Evolutionary conservation across 2,113 vertebrate species (phyloP).

Genomic region (Phrynosoma platyrhinos): DNA sequence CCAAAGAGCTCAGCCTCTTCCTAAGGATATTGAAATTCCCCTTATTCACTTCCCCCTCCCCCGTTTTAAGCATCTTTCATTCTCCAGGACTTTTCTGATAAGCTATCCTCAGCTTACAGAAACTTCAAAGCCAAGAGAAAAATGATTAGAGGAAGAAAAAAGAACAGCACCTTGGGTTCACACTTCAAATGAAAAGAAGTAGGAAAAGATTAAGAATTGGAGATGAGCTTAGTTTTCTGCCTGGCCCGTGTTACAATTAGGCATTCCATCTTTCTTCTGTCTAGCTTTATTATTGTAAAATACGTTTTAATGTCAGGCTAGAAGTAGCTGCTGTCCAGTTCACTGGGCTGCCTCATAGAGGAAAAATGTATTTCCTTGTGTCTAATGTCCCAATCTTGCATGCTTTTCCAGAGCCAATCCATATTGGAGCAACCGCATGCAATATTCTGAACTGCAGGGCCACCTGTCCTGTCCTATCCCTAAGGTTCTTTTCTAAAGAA

Average conservation of each 20-base stretch:
- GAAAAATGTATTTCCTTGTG: too few relatives aligned
- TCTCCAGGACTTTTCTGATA: conserved; percentile 64
- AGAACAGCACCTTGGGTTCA: conserved; percentile 58
- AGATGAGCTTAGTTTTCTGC: conserved; percentile 48
- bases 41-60: conserved; percentile 38
- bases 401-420: too few relatives aligned
- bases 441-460: too few relatives aligned
- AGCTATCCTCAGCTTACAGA: conserved; percentile 65
- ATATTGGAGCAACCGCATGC: too few relatives aligned
- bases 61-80: conserved; percentile 59
- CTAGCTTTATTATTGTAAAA: conserved; percentile 42
- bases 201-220: conserved; percentile 48
- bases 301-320: conserved; percentile 34
- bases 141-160: conserved; percentile 61
- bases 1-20: conserved; percentile 57
- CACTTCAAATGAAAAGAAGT: conserved; percentile 59
- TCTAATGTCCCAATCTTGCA: too few relatives aligned
- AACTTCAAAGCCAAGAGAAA: conserved; percentile 66
- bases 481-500: too few relatives aligned
- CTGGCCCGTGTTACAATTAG: conserved; percentile 19
- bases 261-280: background rate
- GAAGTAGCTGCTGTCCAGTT: conserved; percentile 20
- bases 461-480: too few relatives aligned
- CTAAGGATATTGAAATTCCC: conserved; percentile 59
- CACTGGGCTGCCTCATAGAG: background rate